Base-by-base conservation (phyloP, 2,113 vertebrate genomes). In the Puntigrus tetrazona region DNA sequence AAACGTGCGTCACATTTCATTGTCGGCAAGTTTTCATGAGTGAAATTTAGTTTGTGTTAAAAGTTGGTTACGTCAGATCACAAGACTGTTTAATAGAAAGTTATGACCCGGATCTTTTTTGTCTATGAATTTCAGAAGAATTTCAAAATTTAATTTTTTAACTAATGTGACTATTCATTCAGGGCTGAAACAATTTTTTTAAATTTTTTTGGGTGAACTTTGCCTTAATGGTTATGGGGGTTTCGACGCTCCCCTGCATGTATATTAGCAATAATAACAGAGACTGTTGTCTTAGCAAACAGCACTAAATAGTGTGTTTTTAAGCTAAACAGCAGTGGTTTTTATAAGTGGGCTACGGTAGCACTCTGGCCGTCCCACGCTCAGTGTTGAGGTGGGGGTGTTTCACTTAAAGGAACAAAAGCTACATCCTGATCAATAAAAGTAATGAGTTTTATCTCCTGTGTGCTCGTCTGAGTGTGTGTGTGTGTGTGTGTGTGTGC, bases 371-470 rank as follows among this genome's bases (percentile, higher is more conserved):
- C 34, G 1, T 8, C 70, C 36, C 70, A 45, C 38, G 4, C 70
- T 72, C 38, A 43, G 13, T 11, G 29, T n/a, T 25, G 11, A 22
- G 69, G 22, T 25, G 69, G 20, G 36, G 69, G 69, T 7, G 13
- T 50, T 29, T 4, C 43, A 50, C 72, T 50, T 50, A 29, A 50
- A 75, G 29, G 45, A 75, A 50, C n/a, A 29, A 50, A 75, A 75
- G 45, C 73, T 18, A 75, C 13, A 75, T 31, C 43, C 70, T 45
- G 27, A 75, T 75, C 73, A 75, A 50, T 75, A 75, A 29, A 9
- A 75, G 41, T 75, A 50, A 50, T 50, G 73, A 75, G 73, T 47
- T 50, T 75, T 18, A 31, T 75, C 73, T 50, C 38, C 34, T 47
- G 72, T 43, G 36, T 69, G 65, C 8, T 9, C 9, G 18, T 38